Evolutionary conservation across 2,113 vertebrate species (phyloP), one percentile per base, ranked within the genome.

Genomic region (Microtus ochrogaster): DNA sequence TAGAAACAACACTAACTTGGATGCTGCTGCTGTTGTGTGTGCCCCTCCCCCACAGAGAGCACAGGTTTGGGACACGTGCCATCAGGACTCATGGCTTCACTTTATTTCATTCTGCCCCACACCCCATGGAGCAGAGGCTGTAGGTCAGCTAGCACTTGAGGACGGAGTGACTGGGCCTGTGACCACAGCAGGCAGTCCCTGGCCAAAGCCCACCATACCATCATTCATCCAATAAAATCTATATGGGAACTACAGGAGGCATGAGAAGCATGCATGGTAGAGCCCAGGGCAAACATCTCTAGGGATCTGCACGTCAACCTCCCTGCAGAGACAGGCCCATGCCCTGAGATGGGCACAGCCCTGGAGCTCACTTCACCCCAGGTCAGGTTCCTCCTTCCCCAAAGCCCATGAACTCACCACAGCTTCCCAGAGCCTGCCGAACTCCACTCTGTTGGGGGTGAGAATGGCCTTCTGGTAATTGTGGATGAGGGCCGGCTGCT

Each of bases 391-490:
- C 3, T 2, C 33, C 81, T 28, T 36, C 26, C 16, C 3, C 3
- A 36, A 14, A 3, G n/a, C 12, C 49, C 89, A 72, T 24, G 41
- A 24, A 98, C 99, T 98, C 98, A 99, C 99, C 99, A 99, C 98
- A 2, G 99, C 99, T 97, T 99, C 99, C 77, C 99, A 99, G 0
- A 99, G 98, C 81, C 99, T 98, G 90, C 98, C 98, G 96, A 99
- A 99, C 98, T 99, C 99, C 99, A 99, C 98, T 3, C 99, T 98
- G 98, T 99, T 99, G 36, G 99, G 99, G 8, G 99, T 99, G 72
- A 99, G 99, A 95, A 99, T 98, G 49, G 99, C 99, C 98, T 99
- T 99, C 91, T 98, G 99, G 98, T 99, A 99, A 28, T 99, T 99
- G 66, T 99, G 99, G 95, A 99, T 99, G 86, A 99, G 98, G 92